phyloP scores from a whole-genome alignment of 1,140 invertebrate genomes.

The Zeugodacus cucurbitae region DNA sequence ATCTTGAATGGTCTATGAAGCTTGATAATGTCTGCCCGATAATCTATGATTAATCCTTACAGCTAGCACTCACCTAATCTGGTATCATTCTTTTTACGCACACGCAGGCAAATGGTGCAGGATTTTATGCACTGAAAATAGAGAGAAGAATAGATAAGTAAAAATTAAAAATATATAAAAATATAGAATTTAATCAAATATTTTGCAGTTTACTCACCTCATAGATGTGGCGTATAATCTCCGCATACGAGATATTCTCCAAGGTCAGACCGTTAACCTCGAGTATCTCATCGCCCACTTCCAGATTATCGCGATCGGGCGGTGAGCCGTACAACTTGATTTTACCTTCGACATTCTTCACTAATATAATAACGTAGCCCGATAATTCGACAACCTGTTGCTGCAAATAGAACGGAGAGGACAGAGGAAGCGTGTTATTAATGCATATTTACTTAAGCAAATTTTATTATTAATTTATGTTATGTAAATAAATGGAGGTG shows the following conservation, averaged over 20 bases:
- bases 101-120: slow-evolving; percentile 90
- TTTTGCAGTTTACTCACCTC: slow-evolving; percentile 73
- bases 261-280: slow-evolving; percentile 93
- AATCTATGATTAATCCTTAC: too few relatives aligned
- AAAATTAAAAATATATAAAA: not conserved
- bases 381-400: slow-evolving; percentile 86
- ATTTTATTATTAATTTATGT: not conserved
- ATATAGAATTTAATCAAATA: not conserved
- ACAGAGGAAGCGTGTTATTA: not conserved
- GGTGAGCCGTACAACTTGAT: slow-evolving; percentile 97
- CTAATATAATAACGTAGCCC: slow-evolving; percentile 95
- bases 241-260: slow-evolving; percentile 87
- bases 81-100: slow-evolving; percentile 86
- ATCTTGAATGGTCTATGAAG: too few relatives aligned
- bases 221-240: slow-evolving; percentile 93
- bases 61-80: slow-evolving; percentile 81
- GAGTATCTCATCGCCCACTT: slow-evolving; percentile 95
- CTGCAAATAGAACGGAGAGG: slow-evolving; percentile 44
- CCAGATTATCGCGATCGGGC: slow-evolving; percentile 90
- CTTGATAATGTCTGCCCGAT: too few relatives aligned
- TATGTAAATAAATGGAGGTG: not conserved
- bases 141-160: not conserved
- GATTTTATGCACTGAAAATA: slow-evolving; percentile 91
- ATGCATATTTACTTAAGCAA: not conserved
- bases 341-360: slow-evolving; percentile 92